Evolutionary conservation across 2,113 vertebrate species (phyloP), one percentile per base, ranked within the genome.

Genomic region (Climacteris rufus): DNA sequence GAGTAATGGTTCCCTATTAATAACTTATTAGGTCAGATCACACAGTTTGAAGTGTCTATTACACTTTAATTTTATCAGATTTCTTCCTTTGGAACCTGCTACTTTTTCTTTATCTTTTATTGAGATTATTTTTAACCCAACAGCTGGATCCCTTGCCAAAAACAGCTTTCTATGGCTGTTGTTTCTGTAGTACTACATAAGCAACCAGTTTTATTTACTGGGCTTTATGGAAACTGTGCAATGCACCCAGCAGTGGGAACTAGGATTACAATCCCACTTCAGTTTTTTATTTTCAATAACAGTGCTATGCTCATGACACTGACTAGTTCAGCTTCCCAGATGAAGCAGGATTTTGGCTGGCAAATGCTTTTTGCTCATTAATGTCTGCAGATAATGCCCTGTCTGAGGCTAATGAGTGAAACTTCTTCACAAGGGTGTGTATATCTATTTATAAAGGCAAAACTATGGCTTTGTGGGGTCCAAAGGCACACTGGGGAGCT

Each of bases 1-100:
- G 98, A 98, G 98, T 99, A 99, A 99, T 99, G 98, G 98, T 97
- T 97, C 97, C 98, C 98, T 99, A 99, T 99, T 99, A 99, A 99
- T 99, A 99, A 99, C 98, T 99, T 98, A 99, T 98, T 98, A 99
- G 98, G 98, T 98, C 98, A 98, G 98, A 98, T 98, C 98, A 98
- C 98, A 98, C 97, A 98, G 97, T 98, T 98, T 97, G 98, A 97
- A 98, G 98, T 98, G 97, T 98, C 98, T 98, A 95, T 98, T 98
- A 98, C 97, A 96, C 96, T 97, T 98, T 97, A 98, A 98, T 98
- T 98, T 98, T 97, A 98, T 98, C 98, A 97, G 97, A 98, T 98
- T 97, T 97, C 97, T 97, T 97, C 93, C 96, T 97, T 90, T 96
- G 92, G 92, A 98, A 97, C 92, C 80, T 13, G 24, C 93, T 97